Percentiles rank a stretch among this genome's conserved stretches.
phyloP scores from a whole-genome alignment of 2,888 invertebrate species.

The Ametastegia equiseti region DNA sequence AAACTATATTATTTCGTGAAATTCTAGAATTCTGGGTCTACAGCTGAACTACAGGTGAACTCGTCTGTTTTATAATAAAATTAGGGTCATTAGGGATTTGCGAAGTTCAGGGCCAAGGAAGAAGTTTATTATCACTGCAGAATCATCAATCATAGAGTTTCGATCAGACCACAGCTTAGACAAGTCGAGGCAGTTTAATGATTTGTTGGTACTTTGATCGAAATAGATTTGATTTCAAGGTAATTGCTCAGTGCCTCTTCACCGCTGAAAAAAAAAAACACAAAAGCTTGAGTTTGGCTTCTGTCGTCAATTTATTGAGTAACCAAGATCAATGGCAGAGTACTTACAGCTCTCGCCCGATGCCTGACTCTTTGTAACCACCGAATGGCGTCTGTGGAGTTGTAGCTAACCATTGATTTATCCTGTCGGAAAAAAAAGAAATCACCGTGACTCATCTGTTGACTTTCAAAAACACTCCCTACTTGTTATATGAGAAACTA shows the following conservation, averaged over 20 bases:
- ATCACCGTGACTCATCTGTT: background rate
- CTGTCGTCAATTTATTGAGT: background rate
- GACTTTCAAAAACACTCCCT: background rate
- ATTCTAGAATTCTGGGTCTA: too few relatives aligned
- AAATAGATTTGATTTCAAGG: conserved; percentile 87
- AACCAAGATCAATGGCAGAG: background rate
- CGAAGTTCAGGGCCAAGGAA: too few relatives aligned
- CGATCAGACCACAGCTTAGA: too few relatives aligned
- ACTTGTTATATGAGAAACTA: background rate
- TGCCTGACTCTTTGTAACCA: conserved; percentile 90
- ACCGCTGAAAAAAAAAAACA: conserved; percentile 80
- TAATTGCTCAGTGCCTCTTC: conserved; percentile 87
- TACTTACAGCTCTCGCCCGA: conserved; percentile 83
- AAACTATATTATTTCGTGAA: too few relatives aligned
- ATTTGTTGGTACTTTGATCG: conserved; percentile 74
- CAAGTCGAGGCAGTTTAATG: conserved; percentile 36
- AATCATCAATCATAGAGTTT: too few relatives aligned
- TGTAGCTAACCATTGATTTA: conserved; percentile 84
- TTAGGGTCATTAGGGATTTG: too few relatives aligned
- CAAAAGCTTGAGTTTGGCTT: background rate
- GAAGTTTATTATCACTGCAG: too few relatives aligned
- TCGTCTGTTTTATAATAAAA: too few relatives aligned
- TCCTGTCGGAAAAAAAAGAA: conserved; percentile 77
- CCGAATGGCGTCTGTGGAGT: conserved; percentile 89
- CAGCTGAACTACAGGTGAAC: too few relatives aligned